phyloP scores from a whole-genome alignment of 2,797 vertebrate genomes.

The Sebastolobus alascanus region DNA sequence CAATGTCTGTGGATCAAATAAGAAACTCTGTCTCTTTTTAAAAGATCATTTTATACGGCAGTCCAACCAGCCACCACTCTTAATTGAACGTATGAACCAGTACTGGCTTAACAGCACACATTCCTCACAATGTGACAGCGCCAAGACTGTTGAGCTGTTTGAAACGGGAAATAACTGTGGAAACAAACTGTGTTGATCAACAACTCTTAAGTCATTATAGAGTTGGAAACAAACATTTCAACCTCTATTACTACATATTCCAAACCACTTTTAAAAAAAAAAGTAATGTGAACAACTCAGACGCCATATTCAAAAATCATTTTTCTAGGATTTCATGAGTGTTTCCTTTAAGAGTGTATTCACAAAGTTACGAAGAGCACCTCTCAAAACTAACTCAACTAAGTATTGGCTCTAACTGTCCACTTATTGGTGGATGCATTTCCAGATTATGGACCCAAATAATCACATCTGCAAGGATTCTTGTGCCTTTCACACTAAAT shows the following conservation, averaged over 20 bases:
- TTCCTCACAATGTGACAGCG: conserved; percentile 25
- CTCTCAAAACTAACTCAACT: conserved; percentile 1
- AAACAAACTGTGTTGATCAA: conserved; percentile 58
- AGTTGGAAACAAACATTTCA: conserved; percentile 53
- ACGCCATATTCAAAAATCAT: neutral
- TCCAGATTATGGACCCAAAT: neutral
- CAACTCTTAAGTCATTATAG: conserved; percentile 50
- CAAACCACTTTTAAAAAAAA: conserved; percentile 36
- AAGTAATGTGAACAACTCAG: conserved; percentile 22
- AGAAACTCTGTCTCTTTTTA: neutral
- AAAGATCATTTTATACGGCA: neutral
- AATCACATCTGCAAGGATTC: neutral
- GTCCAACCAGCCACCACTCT: conserved; percentile 4
- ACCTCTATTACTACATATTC: conserved; percentile 16
- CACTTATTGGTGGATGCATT: neutral
- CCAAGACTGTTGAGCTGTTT: conserved; percentile 34
- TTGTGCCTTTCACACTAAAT: neutral
- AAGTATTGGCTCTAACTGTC: neutral
- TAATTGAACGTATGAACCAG: neutral
- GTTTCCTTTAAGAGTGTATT: conserved; percentile 1
- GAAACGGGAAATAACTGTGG: conserved; percentile 35
- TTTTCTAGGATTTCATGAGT: neutral
- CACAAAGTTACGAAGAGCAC: neutral
- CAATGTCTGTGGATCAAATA: neutral
- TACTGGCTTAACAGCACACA: conserved; percentile 14